These are phyloP conservation scores for Drosophila bocki DNA, from an alignment of 1,140 invertebrate genomes.

Conservation along the genomic window DNA sequence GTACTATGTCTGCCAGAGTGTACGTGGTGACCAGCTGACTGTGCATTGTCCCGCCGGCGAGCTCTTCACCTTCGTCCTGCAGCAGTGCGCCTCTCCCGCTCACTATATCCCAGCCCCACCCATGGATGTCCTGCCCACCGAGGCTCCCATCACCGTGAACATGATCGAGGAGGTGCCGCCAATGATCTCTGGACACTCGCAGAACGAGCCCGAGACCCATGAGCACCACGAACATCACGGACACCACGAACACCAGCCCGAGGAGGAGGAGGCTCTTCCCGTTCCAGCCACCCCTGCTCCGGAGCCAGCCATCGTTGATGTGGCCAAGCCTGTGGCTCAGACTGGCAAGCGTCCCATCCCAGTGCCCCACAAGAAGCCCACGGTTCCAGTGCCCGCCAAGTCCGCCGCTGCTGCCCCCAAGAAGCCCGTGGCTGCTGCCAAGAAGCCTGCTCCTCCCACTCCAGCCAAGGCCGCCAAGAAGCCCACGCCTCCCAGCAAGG, in stretches of 20 bases:
- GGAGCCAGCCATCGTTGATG: constrained; percentile 54
- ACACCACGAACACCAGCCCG: constrained; percentile 28
- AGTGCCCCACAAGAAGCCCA: constrained; percentile 44
- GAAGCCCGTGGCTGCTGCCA: constrained; percentile 35
- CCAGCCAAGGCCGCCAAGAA: constrained; percentile 57
- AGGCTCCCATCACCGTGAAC: constrained; percentile 55
- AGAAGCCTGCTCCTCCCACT: constrained; percentile 57
- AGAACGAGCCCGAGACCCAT: constrained; percentile 15
- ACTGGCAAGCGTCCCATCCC: constrained; percentile 46
- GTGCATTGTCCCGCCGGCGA: constrained; percentile 68
- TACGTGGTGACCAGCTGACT: constrained; percentile 61
- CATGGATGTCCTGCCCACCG: constrained; percentile 59
- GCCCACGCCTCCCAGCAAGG: constrained; percentile 64
- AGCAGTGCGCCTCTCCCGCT: constrained; percentile 62
- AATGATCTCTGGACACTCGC: constrained; percentile 29
- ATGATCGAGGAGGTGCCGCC: constrained; percentile 50
- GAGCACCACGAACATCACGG: constrained; percentile 34
- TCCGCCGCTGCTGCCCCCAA: constrained; percentile 38
- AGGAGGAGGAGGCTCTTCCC: constrained; percentile 37
- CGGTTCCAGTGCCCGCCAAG: constrained; percentile 32
- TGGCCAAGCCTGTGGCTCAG: constrained; percentile 54
- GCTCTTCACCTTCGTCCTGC: constrained; percentile 81
- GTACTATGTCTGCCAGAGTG: constrained; percentile 68
- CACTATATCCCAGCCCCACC: constrained; percentile 72
- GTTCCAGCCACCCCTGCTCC: constrained; percentile 65